A percentile compares a stretch with the other conserved stretches of the same genome.
phyloP scores from a whole-genome alignment of 2,888 invertebrate species.

The Steromphala cineraria region DNA sequence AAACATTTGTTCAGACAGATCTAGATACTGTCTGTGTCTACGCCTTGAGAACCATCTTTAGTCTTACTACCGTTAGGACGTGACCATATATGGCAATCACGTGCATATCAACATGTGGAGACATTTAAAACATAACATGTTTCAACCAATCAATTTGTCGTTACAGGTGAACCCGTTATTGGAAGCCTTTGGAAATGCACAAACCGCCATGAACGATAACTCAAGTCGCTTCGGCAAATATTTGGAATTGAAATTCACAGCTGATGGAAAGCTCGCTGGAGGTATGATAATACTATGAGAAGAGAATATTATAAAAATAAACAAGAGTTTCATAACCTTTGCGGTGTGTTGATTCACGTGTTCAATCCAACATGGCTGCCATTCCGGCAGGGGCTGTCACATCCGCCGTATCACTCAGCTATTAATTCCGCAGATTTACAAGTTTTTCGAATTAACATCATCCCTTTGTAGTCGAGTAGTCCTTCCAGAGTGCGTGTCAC shows the following conservation, averaged over 20 bases:
- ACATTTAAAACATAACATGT: not conserved
- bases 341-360: not conserved
- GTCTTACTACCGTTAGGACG: not conserved
- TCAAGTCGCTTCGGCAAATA: slow-evolving; percentile 69
- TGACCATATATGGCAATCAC: not conserved
- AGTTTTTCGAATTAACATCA: not conserved
- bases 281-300: slow-evolving; percentile 32
- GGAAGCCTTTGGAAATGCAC: slow-evolving; percentile 67
- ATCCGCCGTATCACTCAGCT: not conserved
- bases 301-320: not conserved
- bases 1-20: no score
- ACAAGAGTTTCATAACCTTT: not conserved
- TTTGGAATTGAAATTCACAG: slow-evolving; percentile 47
- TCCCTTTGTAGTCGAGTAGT: not conserved
- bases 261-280: slow-evolving; percentile 43
- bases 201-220: slow-evolving; percentile 63
- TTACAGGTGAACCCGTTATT: slow-evolving; percentile 65
- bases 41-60: no score
- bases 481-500: not conserved
- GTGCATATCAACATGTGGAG: not conserved
- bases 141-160: not conserved
- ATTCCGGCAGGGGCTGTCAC: not conserved
- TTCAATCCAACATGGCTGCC: not conserved
- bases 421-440: not conserved
- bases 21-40: no score